These are phyloP conservation scores for Venusia cambrica DNA, from an alignment of 2,888 invertebrate genomes.

Conservation along the genomic window DNA sequence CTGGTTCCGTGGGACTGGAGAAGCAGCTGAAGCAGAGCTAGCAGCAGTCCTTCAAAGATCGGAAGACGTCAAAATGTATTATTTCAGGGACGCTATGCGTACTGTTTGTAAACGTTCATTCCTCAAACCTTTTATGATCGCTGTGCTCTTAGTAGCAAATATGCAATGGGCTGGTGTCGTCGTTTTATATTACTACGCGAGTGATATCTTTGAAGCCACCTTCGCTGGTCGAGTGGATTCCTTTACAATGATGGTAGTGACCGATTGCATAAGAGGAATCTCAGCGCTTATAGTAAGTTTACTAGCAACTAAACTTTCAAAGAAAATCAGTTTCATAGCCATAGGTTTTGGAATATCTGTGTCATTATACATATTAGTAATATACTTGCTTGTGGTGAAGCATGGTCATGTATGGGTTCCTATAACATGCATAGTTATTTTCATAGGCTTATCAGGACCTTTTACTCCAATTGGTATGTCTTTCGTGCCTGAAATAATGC, in stretches of 20 bases:
- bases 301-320: conserved; percentile 39
- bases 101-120: conserved; percentile 42
- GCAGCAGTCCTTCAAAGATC: conserved; percentile 37
- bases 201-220: conserved; percentile 42
- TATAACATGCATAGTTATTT: conserved; percentile 38
- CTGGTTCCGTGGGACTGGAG: conserved; percentile 44
- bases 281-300: conserved; percentile 34
- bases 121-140: conserved; percentile 32
- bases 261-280: conserved; percentile 41
- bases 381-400: conserved; percentile 36
- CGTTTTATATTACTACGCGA: conserved; percentile 47
- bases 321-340: conserved; percentile 39
- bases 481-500: conserved; percentile 51
- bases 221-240: conserved; percentile 43
- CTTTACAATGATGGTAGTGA: conserved; percentile 43
- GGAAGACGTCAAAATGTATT: conserved; percentile 30
- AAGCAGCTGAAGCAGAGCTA: conserved; percentile 42
- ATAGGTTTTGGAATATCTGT: conserved; percentile 34
- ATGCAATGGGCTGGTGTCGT: conserved; percentile 50
- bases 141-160: conserved; percentile 37
- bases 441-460: conserved; percentile 38
- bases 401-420: conserved; percentile 39
- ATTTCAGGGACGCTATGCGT: conserved; percentile 32
- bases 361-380: conserved; percentile 36
- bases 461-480: conserved; percentile 46